Evolutionary conservation across 2,113 vertebrate species (phyloP), one percentile per base, ranked within the genome.

Genomic region (Apeltes quadracus): DNA sequence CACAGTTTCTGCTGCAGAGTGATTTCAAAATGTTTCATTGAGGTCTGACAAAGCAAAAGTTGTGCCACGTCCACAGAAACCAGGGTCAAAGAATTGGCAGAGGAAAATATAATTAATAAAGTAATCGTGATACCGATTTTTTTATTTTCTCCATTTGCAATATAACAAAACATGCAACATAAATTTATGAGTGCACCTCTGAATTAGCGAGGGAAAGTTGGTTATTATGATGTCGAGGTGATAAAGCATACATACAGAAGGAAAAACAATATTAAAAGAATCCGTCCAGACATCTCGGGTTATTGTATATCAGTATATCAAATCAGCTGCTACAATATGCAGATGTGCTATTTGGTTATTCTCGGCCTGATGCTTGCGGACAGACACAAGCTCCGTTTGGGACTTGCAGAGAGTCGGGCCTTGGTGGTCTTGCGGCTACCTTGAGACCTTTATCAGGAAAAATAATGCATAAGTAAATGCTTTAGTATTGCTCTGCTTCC

Each of bases 401-500:
- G 38, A 51, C 53, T 59, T 50, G 50, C 14, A 51, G 36, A 69
- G 16, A 61, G 39, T 8, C 10, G 25, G 54, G 75, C 36, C 15
- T 44, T 57, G 66, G 27, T 20, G 25, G 69, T 50, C 14, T 65
- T 79, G 58, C 57, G 59, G 67, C 64, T 77, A 61, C 84, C 29
- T 58, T 36, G 39, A 75, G 55, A 76, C 59, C 65, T 20, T 57
- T 61, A 69, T 79, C 29, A 5, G 65, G 64, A 38, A 75, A 79
- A 85, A 76, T 58, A 76, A 84, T 27, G 29, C 72, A 66, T 62
- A 68, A 74, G 70, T 83, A 86, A 87, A 84, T 54, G 62, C 41
- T 76, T 79, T 74, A 85, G 61, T 81, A 85, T 85, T 55, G 82
- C 87, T 83, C 68, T 72, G 72, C 63, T 75, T 74, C 55, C 69